These are phyloP conservation scores for Patella caerulea DNA, from an alignment of 2,888 invertebrate species.

Conservation along the genomic window DNA sequence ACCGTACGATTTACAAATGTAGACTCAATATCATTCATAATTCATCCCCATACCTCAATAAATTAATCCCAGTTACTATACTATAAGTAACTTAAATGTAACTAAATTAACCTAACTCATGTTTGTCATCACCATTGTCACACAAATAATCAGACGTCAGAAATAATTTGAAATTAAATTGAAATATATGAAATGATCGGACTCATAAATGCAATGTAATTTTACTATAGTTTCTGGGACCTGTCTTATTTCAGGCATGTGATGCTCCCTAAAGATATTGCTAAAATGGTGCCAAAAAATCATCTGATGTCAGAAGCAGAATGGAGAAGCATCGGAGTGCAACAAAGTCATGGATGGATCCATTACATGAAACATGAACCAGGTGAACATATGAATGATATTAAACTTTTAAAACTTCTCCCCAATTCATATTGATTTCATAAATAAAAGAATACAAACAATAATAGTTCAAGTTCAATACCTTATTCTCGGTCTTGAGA, in stretches of 20 bases:
- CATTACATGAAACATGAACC: conserved; percentile 98
- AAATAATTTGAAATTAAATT: neutral
- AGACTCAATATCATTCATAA: no score
- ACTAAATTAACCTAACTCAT: neutral
- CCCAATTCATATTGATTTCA: no score
- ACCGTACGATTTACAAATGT: no score
- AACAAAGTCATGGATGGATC: conserved; percentile 96
- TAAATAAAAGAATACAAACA: no score
- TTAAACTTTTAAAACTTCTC: neutral
- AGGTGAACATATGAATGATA: conserved; percentile 75
- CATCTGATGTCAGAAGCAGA: conserved; percentile 94
- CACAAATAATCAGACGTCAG: neutral
- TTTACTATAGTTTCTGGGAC: neutral
- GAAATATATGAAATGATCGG: neutral
- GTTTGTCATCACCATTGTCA: neutral
- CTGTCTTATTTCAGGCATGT: conserved; percentile 83
- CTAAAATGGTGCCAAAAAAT: conserved; percentile 89
- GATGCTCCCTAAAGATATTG: conserved; percentile 91
- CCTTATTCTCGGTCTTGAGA: no score
- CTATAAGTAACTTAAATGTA: no score
- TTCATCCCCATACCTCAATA: no score
- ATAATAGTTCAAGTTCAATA: no score
- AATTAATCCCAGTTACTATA: no score
- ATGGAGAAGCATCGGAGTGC: conserved; percentile 94
- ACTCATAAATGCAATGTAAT: neutral